phyloP scores from a whole-genome alignment of 2,888 invertebrate species.

The Xanthia togata region DNA sequence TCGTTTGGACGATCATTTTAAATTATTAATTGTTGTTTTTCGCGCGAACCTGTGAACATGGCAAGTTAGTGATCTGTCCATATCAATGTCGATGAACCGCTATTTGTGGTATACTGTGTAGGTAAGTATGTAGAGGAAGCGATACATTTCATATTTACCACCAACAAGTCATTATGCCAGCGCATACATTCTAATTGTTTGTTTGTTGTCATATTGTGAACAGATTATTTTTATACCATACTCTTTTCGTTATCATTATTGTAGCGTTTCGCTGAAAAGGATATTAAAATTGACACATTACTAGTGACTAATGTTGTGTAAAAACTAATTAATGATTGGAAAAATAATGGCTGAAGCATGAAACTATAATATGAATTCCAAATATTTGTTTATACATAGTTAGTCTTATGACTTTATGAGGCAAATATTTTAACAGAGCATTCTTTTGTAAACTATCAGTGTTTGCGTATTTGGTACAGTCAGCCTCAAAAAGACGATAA shows the following conservation, averaged over 20 bases:
- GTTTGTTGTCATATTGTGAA: conserved; percentile 5
- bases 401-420: not conserved
- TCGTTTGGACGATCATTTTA: not conserved
- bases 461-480: not conserved
- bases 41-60: not conserved
- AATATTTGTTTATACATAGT: conserved; percentile 14
- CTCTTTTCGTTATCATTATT: conserved; percentile 40
- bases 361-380: conserved; percentile 15
- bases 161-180: not conserved
- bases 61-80: conserved; percentile 7
- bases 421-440: conserved; percentile 5
- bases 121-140: not conserved
- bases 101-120: not conserved
- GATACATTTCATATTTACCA: conserved; percentile 4
- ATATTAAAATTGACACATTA: conserved; percentile 20
- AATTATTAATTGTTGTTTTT: not conserved
- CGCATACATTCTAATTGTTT: conserved; percentile 12
- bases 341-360: conserved; percentile 18
- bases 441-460: not conserved
- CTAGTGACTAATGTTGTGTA: conserved; percentile 5
- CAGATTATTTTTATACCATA: conserved; percentile 26
- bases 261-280: conserved; percentile 32
- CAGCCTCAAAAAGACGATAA: not conserved
- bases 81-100: conserved; percentile 31
- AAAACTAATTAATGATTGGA: conserved; percentile 12